Conservation (phyloP, 2,113 vertebrate species). For the Nibea coibor region DNA sequence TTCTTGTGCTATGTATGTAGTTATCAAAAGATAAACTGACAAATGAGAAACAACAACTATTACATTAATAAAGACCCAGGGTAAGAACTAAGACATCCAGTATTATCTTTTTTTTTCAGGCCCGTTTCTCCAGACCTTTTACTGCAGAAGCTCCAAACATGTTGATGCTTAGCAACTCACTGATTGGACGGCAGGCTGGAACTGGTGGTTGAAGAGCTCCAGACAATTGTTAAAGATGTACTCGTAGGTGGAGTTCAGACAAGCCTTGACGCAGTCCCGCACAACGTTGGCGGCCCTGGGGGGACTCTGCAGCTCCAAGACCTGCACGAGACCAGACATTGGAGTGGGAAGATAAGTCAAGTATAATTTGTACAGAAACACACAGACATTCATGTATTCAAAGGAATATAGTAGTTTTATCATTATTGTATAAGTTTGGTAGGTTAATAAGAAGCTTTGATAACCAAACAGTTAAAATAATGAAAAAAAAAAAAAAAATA, state of each 20-base stretch:
- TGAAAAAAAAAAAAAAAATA: no score
- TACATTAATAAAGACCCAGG: not conserved
- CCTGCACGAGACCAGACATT: slow-evolving; percentile 76
- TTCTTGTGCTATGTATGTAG: not conserved
- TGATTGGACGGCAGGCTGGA: slow-evolving; percentile 83
- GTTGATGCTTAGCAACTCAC: slow-evolving; percentile 75
- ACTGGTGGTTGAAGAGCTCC: slow-evolving; percentile 94
- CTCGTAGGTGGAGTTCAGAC: slow-evolving; percentile 97
- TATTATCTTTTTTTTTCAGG: not conserved
- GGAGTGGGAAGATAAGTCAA: not conserved
- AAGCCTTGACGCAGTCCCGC: slow-evolving; percentile 96
- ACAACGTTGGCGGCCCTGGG: slow-evolving; percentile 95
- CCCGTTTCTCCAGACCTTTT: not conserved
- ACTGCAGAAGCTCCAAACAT: not conserved
- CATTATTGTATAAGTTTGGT: no score
- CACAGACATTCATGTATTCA: not conserved
- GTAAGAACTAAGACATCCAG: not conserved
- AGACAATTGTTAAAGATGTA: slow-evolving; percentile 99
- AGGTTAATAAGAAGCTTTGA: no score
- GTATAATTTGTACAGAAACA: not conserved
- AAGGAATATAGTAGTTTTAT: no score
- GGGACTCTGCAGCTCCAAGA: slow-evolving; percentile 94
- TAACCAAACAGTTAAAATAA: no score
- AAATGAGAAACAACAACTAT: not conserved
- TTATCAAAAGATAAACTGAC: not conserved